These are phyloP conservation scores for Epicampocera succincta DNA, from an alignment of 2,888 invertebrate genomes.

Conservation along the genomic window DNA sequence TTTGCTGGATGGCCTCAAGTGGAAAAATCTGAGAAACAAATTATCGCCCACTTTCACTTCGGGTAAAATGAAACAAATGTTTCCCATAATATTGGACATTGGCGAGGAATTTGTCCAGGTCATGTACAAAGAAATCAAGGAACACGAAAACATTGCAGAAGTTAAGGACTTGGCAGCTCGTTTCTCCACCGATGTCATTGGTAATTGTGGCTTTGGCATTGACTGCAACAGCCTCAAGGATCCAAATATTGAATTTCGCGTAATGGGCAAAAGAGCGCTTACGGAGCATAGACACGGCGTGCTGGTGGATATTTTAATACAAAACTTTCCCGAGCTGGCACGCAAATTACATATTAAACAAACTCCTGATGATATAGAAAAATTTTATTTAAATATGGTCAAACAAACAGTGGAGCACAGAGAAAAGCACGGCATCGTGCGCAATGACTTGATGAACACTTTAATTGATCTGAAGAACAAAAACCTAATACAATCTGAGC, in stretches of 20 bases:
- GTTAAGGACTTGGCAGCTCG: conserved; percentile 81
- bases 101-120: conserved; percentile 71
- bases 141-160: conserved; percentile 77
- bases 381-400: conserved; percentile 81
- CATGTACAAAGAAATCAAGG: conserved; percentile 63
- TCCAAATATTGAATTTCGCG: conserved; percentile 79
- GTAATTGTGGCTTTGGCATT: conserved; percentile 82
- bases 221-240: conserved; percentile 81
- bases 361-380: conserved; percentile 72
- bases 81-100: conserved; percentile 73
- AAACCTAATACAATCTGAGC: conserved; percentile 73
- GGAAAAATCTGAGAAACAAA: conserved; percentile 81
- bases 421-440: conserved; percentile 77
- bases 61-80: conserved; percentile 80
- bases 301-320: conserved; percentile 50
- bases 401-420: conserved; percentile 73
- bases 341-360: conserved; percentile 72
- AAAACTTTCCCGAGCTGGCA: conserved; percentile 73
- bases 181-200: conserved; percentile 83
- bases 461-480: conserved; percentile 83
- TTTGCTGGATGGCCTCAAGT: conserved; percentile 78
- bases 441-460: conserved; percentile 84
- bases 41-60: conserved; percentile 80
- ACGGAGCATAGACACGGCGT: conserved; percentile 70
- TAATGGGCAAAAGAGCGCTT: conserved; percentile 73